Conservation (phyloP, 2,888 invertebrate species). For the Rotaria magnacalcarata region DNA sequence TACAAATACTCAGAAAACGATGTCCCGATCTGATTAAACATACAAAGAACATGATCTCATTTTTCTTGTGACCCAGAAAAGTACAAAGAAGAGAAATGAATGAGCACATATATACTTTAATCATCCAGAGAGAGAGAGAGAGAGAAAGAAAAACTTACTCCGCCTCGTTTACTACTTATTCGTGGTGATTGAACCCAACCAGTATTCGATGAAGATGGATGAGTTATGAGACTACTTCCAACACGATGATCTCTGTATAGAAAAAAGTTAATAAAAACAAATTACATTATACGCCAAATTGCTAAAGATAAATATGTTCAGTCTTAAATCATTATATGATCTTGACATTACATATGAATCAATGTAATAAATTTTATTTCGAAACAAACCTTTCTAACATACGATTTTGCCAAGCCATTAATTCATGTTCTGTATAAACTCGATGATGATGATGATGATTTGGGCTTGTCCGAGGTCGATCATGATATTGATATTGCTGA, state of each 20-base stretch:
- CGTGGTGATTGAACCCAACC: neutral
- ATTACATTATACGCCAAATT: too few relatives aligned
- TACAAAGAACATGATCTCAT: slow-evolving; percentile 23
- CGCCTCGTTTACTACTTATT: slow-evolving; percentile 11
- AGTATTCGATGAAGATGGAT: neutral
- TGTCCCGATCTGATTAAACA: slow-evolving; percentile 27
- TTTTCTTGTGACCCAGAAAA: slow-evolving; percentile 17
- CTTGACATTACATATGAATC: neutral
- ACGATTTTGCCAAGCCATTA: slow-evolving; percentile 34
- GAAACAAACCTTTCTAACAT: slow-evolving; percentile 29
- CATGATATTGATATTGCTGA: slow-evolving; percentile 5
- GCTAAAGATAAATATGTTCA: neutral
- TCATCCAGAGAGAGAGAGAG: neutral
- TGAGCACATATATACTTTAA: neutral
- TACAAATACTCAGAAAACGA: neutral
- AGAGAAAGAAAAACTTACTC: slow-evolving; percentile 8
- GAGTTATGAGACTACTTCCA: neutral
- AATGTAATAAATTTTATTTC: neutral
- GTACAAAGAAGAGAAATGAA: neutral
- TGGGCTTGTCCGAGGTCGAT: neutral
- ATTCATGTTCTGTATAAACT: slow-evolving; percentile 16
- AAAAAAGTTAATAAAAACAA: neutral
- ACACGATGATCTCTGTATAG: neutral
- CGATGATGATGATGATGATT: neutral
- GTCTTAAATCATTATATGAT: neutral